Base-by-base conservation (phyloP, 2,888 invertebrate species). In the Drosophila leonis region DNA sequence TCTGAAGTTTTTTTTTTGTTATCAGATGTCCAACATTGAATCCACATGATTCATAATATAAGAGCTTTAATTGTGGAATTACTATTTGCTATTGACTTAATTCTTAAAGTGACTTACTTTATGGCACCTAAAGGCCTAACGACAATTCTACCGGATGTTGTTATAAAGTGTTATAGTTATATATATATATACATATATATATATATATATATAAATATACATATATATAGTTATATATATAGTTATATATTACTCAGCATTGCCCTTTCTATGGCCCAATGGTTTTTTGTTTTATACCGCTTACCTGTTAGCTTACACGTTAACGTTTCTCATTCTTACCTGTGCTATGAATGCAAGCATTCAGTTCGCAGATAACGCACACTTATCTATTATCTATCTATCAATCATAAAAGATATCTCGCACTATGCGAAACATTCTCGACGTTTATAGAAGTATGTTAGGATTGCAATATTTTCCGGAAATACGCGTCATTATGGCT, bases 21-120 rank as follows among this genome's bases (percentile, higher is more conserved):
- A 27, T 27, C 44, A 24, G 44, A 6, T 24, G 13, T 7, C 20
- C 10, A 6, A 44, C 5, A 24, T 10, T 9, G 0, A 33, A 10
- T n/a, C 8, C 24, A 4, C n/a, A 48, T 48, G 48, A 48, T n/a
- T 48, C 48, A 48, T 10, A 15, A 29, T 48, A 5, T n/a, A 48
- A n/a, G 4, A 31, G 0, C 6, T 12, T 49, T 31, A 49, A 12
- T 12, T 18, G 48, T 18, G 0, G 29, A 31, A 10, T 29, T 10
- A 7, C 12, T 49, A 18, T 49, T 49, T 31, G 29, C 7, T 49
- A 18, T 49, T 49, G 31, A 31, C 48, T 49, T 49, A 31, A 31
- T 49, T 48, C n/a, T 31, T 18, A 18, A 18, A n/a, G 29, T 31
- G n/a, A 18, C 29, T 31, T 31, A 20, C n/a, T 48, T 31, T 48